A percentile compares a stretch with the other conserved stretches of the same genome.
Conservation (phyloP, 2,888 invertebrate species). For the Drosophila hawaiiensis region DNA sequence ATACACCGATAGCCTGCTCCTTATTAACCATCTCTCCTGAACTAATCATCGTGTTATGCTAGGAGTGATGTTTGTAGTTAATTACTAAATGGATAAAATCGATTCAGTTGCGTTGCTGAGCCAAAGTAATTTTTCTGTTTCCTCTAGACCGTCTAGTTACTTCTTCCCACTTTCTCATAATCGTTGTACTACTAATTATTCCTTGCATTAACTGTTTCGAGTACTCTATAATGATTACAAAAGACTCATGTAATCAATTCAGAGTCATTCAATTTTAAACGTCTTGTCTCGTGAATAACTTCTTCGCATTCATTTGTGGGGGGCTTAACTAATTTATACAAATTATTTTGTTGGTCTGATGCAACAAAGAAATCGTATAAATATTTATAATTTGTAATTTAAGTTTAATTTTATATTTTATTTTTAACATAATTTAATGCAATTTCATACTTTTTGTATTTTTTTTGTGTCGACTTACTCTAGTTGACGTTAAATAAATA, state of each 20-base stretch:
- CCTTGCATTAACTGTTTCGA: background rate
- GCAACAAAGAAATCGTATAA: background rate
- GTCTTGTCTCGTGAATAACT: background rate
- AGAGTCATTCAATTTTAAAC: background rate
- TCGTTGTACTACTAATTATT: background rate
- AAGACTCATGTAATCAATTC: background rate
- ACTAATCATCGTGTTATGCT: background rate
- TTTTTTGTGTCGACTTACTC: background rate
- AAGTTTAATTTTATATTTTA: background rate
- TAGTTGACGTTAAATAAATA: background rate
- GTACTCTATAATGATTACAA: background rate
- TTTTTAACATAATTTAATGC: background rate
- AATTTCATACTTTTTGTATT: background rate
- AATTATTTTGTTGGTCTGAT: background rate
- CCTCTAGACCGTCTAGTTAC: rapidly evolving
- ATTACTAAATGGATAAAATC: background rate
- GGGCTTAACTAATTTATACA: background rate
- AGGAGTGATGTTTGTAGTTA: background rate
- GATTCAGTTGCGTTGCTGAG: too few species aligned
- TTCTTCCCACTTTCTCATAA: background rate
- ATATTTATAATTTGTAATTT: background rate
- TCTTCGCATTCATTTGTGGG: background rate
- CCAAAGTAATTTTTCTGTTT: background rate
- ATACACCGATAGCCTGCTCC: background rate
- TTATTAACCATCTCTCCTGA: rapidly evolving